Percentiles rank a stretch among this genome's conserved stretches.
Conservation (phyloP, 2,888 invertebrate genomes). For the Lacanobia oleracea region DNA sequence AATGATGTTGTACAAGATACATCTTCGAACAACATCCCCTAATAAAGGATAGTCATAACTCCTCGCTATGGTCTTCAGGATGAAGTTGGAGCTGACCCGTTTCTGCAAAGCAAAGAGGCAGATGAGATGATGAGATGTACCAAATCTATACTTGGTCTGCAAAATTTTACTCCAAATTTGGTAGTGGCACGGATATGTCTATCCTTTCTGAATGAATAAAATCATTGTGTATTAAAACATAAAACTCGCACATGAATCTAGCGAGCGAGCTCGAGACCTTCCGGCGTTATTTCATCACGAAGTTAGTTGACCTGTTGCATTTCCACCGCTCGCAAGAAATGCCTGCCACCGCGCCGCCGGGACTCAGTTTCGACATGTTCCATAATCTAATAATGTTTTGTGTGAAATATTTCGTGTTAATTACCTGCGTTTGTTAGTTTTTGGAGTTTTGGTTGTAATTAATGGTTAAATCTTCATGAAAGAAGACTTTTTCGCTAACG, state of each 20-base stretch:
- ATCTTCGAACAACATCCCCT: too few relatives aligned
- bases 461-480: neutral
- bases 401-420: slow-evolving; percentile 51
- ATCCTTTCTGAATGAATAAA: neutral
- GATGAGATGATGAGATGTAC: too few relatives aligned
- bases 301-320: slow-evolving; percentile 87
- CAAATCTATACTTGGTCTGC: too few relatives aligned
- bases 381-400: slow-evolving; percentile 68
- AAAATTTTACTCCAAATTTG: too few relatives aligned
- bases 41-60: too few relatives aligned
- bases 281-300: slow-evolving; percentile 83
- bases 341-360: slow-evolving; percentile 57
- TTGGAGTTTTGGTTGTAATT: neutral
- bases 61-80: too few relatives aligned
- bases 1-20: too few relatives aligned
- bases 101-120: too few relatives aligned
- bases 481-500: neutral
- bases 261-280: slow-evolving; percentile 80
- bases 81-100: too few relatives aligned
- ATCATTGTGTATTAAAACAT: neutral
- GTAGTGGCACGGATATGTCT: too few relatives aligned
- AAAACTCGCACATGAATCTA: slow-evolving; percentile 62
- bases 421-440: slow-evolving; percentile 13
- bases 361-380: slow-evolving; percentile 59
- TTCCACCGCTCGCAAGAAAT: slow-evolving; percentile 79